Conservation (phyloP, 2,113 vertebrate species). For the Aspiorhynchus laticeps region DNA sequence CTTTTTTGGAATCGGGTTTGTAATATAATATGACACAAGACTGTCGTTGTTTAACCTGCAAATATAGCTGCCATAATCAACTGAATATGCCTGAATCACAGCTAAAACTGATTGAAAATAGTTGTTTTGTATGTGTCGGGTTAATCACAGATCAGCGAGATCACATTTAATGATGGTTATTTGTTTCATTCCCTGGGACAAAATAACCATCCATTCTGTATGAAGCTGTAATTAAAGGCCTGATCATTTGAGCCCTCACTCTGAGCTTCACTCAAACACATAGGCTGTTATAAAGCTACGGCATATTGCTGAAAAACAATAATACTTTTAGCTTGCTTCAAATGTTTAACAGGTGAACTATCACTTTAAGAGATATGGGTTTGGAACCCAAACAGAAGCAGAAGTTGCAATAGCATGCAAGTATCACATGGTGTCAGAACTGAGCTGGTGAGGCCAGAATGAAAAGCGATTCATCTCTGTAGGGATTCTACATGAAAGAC, state of each 20-base stretch:
- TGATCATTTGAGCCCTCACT: constrained; percentile 26
- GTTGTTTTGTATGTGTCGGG: constrained; percentile 37
- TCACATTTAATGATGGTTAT: constrained; percentile 47
- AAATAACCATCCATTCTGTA: constrained; percentile 35
- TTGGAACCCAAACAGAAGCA: constrained; percentile 8
- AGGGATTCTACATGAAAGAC: constrained; percentile 26
- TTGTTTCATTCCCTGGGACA: constrained; percentile 37
- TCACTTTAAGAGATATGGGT: background rate
- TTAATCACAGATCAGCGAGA: constrained; percentile 43
- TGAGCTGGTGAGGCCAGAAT: constrained; percentile 29
- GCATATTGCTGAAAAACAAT: background rate
- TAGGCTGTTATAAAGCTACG: background rate
- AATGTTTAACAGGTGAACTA: background rate
- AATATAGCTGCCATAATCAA: constrained; percentile 1
- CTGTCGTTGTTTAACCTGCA: background rate
- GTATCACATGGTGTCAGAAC: constrained; percentile 50
- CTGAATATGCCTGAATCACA: background rate
- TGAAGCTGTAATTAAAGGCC: constrained; percentile 47
- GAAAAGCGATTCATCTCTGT: constrained; percentile 30
- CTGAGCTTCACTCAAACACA: constrained; percentile 22
- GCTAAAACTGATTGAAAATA: constrained; percentile 32
- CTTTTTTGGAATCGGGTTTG: no score
- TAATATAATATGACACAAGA: background rate
- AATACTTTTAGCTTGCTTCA: background rate
- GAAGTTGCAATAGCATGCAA: constrained; percentile 29